Evolutionary conservation across 2,888 invertebrate species (phyloP), one percentile per base, ranked within the genome.

Genomic region (Drosophila leonis): DNA sequence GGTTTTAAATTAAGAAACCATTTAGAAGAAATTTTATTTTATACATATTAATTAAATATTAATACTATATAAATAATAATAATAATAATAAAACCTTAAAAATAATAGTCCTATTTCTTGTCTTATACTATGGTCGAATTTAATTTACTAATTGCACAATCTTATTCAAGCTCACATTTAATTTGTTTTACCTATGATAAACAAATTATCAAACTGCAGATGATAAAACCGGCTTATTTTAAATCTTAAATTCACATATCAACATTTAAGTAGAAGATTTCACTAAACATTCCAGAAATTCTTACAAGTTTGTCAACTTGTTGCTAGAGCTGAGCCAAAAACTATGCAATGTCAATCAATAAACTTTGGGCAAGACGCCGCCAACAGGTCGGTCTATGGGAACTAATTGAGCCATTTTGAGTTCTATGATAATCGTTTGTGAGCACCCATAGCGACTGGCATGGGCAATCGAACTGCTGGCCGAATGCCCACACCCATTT

Each of bases 341-440:
- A 49, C 62, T 74, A 72, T 77, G 72, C 70, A 55, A 48, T 57
- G 73, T 65, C 69, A 81, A 73, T 78, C 65, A 87, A 87, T 83
- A 79, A 82, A 67, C 63, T 67, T 87, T 67, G 48, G 57, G 35
- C 51, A 65, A 73, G 68, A 74, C 51, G 82, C 73, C 81, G 78
- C 83, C 62, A 66, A 54, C 42, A 49, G 56, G 41, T 24, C 59
- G 39, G 31, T 42, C 48, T 15, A 27, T 83, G 83, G 81, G 82
- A 91, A 90, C 91, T 91, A 91, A 91, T 91, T 91, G 91, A 91
- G 91, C 82, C 90, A 90, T 91, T 90, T 83, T 63, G 78, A 78
- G 78, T 71, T 80, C 78, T 77, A 84, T 82, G 80, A 87, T 87
- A 87, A 87, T 86, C 84, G 87, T 67, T 81, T 82, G 64, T 82